Evolutionary conservation across 1,140 invertebrate genomes (phyloP).

Genomic region (Drosophila ohnishii): DNA sequence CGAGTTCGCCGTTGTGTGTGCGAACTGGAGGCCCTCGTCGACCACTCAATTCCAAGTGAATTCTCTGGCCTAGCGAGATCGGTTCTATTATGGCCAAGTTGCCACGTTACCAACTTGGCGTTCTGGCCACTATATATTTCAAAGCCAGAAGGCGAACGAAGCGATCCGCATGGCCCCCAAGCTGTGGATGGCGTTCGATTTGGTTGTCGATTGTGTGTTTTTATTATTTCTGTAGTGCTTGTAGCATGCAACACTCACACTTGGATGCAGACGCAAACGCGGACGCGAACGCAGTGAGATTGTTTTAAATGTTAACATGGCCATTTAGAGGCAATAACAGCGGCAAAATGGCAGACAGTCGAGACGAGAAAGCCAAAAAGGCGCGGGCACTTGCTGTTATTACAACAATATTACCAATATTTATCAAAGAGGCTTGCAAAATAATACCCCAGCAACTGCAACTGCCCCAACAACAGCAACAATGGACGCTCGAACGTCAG

Average conservation of each 20-base stretch:
- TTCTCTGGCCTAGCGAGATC: conserved; percentile 46
- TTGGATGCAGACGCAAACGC: neutral
- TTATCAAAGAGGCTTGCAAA: conserved; percentile 73
- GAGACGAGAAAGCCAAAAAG: conserved; percentile 68
- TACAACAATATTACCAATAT: conserved; percentile 81
- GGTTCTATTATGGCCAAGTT: conserved; percentile 72
- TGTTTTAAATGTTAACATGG: conserved; percentile 82
- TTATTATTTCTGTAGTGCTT: conserved; percentile 44
- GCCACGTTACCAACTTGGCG: conserved; percentile 31
- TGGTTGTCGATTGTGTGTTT: conserved; percentile 20
- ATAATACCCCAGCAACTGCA: conserved; percentile 19
- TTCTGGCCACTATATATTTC: conserved; percentile 28
- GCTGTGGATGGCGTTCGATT: conserved; percentile 48
- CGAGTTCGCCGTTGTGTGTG: conserved; percentile 18
- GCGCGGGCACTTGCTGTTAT: conserved; percentile 80
- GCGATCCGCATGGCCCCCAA: conserved; percentile 30
- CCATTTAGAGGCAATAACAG: conserved; percentile 82
- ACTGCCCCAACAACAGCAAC: conserved; percentile 22
- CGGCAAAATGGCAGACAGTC: conserved; percentile 76
- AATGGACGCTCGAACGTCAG: conserved; percentile 67
- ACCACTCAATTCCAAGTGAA: conserved; percentile 68
- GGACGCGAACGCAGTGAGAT: conserved; percentile 71
- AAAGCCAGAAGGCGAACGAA: conserved; percentile 61
- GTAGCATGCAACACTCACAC: conserved; percentile 69
- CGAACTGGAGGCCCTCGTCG: conserved; percentile 28